Evolutionary conservation across 2,888 invertebrate species (phyloP).

Genomic region (Phymatocera aterrima): DNA sequence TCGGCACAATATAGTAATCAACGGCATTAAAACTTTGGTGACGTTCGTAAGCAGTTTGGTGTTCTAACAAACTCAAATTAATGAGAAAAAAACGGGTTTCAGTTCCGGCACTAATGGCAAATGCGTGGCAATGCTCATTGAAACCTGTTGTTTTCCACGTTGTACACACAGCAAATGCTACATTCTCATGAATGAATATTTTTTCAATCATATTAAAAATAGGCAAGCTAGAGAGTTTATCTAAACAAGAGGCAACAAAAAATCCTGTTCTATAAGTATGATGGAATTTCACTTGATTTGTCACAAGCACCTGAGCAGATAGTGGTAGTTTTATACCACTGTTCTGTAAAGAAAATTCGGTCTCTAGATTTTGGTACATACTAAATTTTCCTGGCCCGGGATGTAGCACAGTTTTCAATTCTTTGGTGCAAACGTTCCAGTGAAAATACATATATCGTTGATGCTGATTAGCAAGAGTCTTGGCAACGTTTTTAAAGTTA

Average conservation of each 20-base stretch:
- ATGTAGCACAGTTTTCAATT: constrained; percentile 9
- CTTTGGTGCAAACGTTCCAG: constrained; percentile 22
- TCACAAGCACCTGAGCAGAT: constrained; percentile 1
- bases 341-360: neutral
- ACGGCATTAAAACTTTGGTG: constrained; percentile 21
- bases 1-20: constrained; percentile 23
- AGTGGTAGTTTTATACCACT: neutral
- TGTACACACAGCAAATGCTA: constrained; percentile 11
- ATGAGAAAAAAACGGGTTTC: neutral
- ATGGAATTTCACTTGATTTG: neutral
- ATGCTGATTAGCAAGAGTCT: constrained; percentile 47
- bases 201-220: neutral
- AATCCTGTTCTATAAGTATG: neutral
- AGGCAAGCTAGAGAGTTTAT: neutral
- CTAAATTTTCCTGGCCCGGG: constrained; percentile 7
- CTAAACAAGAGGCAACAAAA: neutral
- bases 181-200: constrained; percentile 16
- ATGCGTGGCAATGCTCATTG: constrained; percentile 11
- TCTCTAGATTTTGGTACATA: neutral
- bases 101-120: neutral
- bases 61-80: neutral
- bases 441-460: constrained; percentile 40
- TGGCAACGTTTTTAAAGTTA: constrained; percentile 47
- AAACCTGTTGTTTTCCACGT: constrained; percentile 20
- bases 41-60: constrained; percentile 33